phyloP scores from a whole-genome alignment of 2,888 invertebrate genomes.

The Ommatoiulus sabulosus region DNA sequence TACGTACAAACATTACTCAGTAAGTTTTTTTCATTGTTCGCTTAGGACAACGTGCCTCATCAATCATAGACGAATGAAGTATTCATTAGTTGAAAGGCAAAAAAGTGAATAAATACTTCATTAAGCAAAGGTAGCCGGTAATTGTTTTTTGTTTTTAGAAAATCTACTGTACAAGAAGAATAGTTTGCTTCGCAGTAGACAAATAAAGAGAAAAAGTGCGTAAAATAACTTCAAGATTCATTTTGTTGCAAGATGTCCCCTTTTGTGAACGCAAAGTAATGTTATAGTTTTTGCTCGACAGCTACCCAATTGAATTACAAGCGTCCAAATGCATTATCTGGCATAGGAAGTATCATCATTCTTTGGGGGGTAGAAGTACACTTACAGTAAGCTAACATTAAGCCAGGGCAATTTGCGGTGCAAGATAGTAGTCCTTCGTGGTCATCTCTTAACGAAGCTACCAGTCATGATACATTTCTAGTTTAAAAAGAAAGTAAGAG shows the following conservation, averaged over 20 bases:
- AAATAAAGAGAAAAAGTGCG: background rate
- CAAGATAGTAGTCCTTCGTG: background rate
- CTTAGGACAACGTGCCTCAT: conserved; percentile 40
- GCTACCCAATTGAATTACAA: background rate
- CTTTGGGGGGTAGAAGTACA: background rate
- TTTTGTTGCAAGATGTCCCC: background rate
- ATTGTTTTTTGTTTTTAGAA: background rate
- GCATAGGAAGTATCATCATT: conserved; percentile 6
- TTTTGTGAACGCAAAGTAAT: background rate
- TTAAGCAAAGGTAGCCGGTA: conserved; percentile 24
- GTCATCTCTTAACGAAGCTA: background rate
- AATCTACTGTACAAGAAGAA: background rate
- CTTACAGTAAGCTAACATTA: background rate
- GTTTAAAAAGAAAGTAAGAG: background rate
- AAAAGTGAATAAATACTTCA: conserved; percentile 1
- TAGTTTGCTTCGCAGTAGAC: background rate
- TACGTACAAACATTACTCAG: background rate
- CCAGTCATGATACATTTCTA: background rate
- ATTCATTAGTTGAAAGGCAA: conserved; percentile 10
- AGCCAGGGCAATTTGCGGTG: background rate
- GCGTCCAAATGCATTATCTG: background rate
- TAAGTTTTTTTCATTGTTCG: background rate
- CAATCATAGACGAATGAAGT: conserved; percentile 18
- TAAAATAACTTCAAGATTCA: background rate
- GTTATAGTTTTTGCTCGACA: background rate